Evolutionary conservation across 1,140 invertebrate species (phyloP).

Genomic region (Diploscapter pachys): DNA sequence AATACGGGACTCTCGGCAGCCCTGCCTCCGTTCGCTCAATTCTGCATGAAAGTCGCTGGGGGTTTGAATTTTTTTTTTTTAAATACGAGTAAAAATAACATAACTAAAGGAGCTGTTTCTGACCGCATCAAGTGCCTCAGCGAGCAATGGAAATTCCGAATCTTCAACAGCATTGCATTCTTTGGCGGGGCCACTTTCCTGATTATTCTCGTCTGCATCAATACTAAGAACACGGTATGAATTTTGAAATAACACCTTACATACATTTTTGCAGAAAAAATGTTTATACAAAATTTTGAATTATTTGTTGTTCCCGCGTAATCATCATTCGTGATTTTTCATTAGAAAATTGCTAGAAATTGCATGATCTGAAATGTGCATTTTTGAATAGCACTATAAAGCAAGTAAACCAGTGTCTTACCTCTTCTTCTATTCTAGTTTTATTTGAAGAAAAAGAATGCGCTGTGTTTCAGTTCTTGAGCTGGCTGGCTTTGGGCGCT

Average conservation of each 20-base stretch:
- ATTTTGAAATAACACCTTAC: background rate
- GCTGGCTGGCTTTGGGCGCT: constrained; percentile 47
- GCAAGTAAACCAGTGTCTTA: background rate
- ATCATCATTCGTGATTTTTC: no score
- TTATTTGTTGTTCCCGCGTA: no score
- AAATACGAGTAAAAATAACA: constrained; percentile 18
- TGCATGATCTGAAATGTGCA: no score
- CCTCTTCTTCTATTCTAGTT: constrained; percentile 33
- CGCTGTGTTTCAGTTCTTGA: constrained; percentile 8
- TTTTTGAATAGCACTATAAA: no score
- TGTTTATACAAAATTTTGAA: background rate
- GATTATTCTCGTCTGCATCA: background rate
- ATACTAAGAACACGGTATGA: background rate
- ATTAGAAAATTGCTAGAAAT: background rate
- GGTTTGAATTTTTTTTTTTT: constrained; percentile 40
- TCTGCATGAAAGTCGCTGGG: constrained; percentile 38
- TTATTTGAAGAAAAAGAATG: no score
- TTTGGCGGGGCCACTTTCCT: constrained; percentile 33
- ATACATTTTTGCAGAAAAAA: background rate
- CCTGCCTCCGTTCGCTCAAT: constrained; percentile 44
- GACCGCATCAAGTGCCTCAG: constrained; percentile 26
- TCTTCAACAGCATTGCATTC: constrained; percentile 49
- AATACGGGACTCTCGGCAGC: constrained; percentile 40
- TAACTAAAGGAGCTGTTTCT: constrained; percentile 19
- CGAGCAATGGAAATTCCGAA: constrained; percentile 37